Evolutionary conservation across 1,140 invertebrate species (phyloP), one percentile per base, ranked within the genome.

Genomic region (Pinna nobilis): DNA sequence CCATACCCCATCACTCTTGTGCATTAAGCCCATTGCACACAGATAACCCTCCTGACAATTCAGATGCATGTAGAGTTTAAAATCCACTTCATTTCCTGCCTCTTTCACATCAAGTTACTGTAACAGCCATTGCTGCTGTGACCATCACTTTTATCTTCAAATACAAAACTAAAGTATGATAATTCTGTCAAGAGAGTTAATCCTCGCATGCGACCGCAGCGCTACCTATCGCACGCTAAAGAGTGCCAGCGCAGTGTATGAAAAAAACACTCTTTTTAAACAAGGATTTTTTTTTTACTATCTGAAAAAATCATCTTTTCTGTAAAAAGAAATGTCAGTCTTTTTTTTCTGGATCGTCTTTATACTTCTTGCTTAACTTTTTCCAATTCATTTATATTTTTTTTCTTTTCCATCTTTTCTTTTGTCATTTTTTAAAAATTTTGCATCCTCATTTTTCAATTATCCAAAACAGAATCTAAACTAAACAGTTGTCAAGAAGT

Each of bases 251-350:
- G n/a, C n/a, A n/a, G n/a, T n/a, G n/a, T n/a, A n/a, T n/a, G n/a
- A 32, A 35, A 35, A 2, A 59, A 13, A 59, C 30, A 59, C 9
- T 35, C 18, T 59, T 32, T 59, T 25, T 59, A 59, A 33, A 33
- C 32, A 35, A 59, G 50, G 32, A n/a, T 59, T 35, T 59, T 7
- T 59, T 25, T 53, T 35, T 33, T 59, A 20, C n/a, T n/a, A 35
- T 59, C 55, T 59, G 55, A 59, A 59, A 59, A 59, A 59, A 33
- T 35, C 23, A 33, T 59, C 55, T n/a, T n/a, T n/a, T n/a, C n/a
- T n/a, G n/a, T n/a, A n/a, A n/a, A n/a, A n/a, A n/a, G n/a, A n/a
- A n/a, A n/a, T n/a, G n/a, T n/a, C n/a, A n/a, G n/a, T n/a, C n/a
- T n/a, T n/a, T n/a, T n/a, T n/a, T n/a, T n/a, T n/a, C n/a, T n/a